Evolutionary conservation across 2,113 vertebrate genomes (phyloP).

Genomic region (Grallaria varia): DNA sequence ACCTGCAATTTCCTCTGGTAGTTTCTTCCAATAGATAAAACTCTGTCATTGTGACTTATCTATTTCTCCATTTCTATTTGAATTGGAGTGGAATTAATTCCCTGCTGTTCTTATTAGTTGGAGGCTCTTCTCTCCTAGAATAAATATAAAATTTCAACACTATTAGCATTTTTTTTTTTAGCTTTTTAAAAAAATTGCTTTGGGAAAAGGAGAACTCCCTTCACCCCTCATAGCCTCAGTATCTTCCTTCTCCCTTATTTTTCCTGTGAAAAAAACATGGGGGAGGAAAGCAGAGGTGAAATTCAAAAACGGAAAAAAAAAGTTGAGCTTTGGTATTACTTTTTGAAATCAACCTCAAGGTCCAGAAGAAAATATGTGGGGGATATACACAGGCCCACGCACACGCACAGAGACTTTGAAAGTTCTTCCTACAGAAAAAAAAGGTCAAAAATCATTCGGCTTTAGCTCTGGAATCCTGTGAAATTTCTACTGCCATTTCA

Average conservation of each 20-base stretch:
- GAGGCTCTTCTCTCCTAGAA: neutral
- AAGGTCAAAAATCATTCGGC: neutral
- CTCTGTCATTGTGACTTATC: neutral
- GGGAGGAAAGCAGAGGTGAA: neutral
- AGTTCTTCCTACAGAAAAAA: neutral
- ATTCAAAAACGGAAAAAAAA: neutral
- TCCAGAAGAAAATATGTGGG: neutral
- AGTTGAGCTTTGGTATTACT: neutral
- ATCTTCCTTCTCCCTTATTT: neutral
- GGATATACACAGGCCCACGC: rapidly evolving
- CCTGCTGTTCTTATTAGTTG: neutral
- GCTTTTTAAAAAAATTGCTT: neutral
- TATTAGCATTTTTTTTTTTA: neutral
- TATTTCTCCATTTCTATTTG: neutral
- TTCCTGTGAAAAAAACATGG: neutral
- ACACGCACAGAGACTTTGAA: rapidly evolving
- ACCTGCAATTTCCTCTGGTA: neutral
- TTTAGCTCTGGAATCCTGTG: neutral
- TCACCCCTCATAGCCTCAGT: neutral
- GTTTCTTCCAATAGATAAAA: neutral
- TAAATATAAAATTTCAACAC: neutral
- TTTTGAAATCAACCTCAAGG: neutral
- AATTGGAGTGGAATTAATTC: constrained; percentile 26
- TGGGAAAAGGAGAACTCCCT: neutral
- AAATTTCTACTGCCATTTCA: neutral